Evolutionary conservation across 2,888 invertebrate genomes (phyloP), one percentile per base, ranked within the genome.

Genomic region (Drosophila picticornis): DNA sequence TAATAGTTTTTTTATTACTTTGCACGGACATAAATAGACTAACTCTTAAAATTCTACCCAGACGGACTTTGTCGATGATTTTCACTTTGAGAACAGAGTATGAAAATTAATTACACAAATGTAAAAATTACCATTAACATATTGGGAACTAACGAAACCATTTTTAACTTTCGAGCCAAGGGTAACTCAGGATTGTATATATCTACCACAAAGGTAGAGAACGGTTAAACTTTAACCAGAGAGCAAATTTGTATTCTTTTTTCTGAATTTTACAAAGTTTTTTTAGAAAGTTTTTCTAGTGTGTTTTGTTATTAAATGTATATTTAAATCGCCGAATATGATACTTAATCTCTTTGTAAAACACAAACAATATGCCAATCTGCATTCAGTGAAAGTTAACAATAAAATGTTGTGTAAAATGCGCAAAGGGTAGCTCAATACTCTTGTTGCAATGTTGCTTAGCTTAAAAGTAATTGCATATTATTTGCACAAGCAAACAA

Each of bases 81-180:
- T 40, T 3, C 2, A 29, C 5, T 38, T 29, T 16, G 16, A 4
- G 11, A 40, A 40, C n/a, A 59, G 22, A 3, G 31, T 22, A 36
- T 52, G 50, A 31, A 58, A 55, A 50, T 50, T 55, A 62, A 71
- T 71, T 56, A 27, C 29, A 29, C 36, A 56, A 70, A 63, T 71
- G 71, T 13, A 62, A 46, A 56, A 51, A 19, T 16, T 16, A 31
- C 38, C 32, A 38, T 46, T n/a, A n/a, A n/a, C 31, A 48, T 13
- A 36, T 16, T 6, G 7, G 27, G 5, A 10, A 13, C 4, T 16
- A n/a, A n/a, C n/a, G n/a, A n/a, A n/a, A n/a, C n/a, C n/a, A n/a
- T n/a, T n/a, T n/a, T n/a, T n/a, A n/a, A n/a, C 40, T n/a, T 40
- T 10, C 10, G 40, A 40, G 10, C 40, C 10, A 40, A 40, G 10